Conservation (phyloP, 2,888 invertebrate species). For the Acronicta aceris region DNA sequence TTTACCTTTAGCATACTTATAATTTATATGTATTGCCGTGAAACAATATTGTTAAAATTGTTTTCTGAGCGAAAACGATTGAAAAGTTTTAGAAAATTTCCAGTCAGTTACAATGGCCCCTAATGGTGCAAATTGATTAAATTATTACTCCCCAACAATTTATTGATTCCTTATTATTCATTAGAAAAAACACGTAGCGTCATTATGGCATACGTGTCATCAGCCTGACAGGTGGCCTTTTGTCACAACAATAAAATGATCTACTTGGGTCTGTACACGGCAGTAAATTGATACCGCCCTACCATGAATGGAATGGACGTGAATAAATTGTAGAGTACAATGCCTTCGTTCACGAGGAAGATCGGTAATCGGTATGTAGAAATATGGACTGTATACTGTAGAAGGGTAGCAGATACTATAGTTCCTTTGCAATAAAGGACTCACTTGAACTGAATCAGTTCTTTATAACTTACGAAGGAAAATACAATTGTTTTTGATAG, state of each 20-base stretch:
- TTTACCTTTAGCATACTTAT: too few species aligned
- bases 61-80: not conserved
- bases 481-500: too few species aligned
- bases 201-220: constrained; percentile 23
- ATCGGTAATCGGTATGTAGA: constrained; percentile 10
- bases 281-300: constrained; percentile 41
- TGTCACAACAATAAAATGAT: constrained; percentile 37
- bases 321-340: constrained; percentile 37
- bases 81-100: too few species aligned
- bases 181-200: constrained; percentile 11
- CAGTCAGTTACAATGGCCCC: too few species aligned
- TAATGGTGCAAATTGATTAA: too few species aligned
- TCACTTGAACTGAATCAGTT: too few species aligned
- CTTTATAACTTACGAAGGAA: too few species aligned
- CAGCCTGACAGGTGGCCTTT: constrained; percentile 34
- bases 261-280: constrained; percentile 24
- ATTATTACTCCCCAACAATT: too few species aligned
- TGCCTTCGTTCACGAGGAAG: constrained; percentile 24
- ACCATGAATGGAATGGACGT: constrained; percentile 40
- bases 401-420: not conserved
- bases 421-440: too few species aligned
- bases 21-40: too few species aligned
- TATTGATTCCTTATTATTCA: constrained; percentile 6
- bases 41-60: too few species aligned
- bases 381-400: too few species aligned